Evolutionary conservation across 1,140 invertebrate species (phyloP).

Genomic region (Anoplolepis gracilipes): DNA sequence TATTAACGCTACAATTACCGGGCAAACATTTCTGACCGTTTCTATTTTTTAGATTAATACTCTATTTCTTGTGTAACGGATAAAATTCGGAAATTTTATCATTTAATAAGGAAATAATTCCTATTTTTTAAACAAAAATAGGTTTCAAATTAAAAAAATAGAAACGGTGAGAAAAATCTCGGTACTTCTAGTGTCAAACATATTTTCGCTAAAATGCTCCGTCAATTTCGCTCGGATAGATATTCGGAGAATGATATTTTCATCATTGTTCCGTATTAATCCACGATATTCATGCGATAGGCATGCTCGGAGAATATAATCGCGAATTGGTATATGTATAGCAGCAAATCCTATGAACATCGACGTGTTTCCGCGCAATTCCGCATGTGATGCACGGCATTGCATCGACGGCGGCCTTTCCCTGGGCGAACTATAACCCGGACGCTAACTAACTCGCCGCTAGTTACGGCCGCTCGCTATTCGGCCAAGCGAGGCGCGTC

Average conservation of each 20-base stretch:
- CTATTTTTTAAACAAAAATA: no score
- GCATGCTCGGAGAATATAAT: slow-evolving; percentile 30
- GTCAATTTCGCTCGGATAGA: background rate
- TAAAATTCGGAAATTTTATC: no score
- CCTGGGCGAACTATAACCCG: background rate
- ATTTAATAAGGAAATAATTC: no score
- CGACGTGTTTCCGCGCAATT: slow-evolving; percentile 39
- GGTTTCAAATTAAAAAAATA: no score
- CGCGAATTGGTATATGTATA: slow-evolving; percentile 4
- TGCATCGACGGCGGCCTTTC: background rate
- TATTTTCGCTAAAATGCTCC: background rate
- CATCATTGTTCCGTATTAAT: slow-evolving; percentile 5
- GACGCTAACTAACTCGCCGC: slow-evolving; percentile 18
- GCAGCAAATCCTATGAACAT: slow-evolving; percentile 24
- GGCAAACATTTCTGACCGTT: no score
- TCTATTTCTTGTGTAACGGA: no score
- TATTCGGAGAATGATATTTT: slow-evolving; percentile 35
- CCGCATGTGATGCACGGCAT: slow-evolving; percentile 31
- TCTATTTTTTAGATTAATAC: no score
- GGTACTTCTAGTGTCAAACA: no score
- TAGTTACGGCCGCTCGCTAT: background rate
- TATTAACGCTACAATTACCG: no score
- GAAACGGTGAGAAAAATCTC: no score
- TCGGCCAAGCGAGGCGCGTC: background rate
- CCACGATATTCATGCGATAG: slow-evolving; percentile 25